phyloP scores from a whole-genome alignment of 2,888 invertebrate genomes.

The Parasteatoda lunata region DNA sequence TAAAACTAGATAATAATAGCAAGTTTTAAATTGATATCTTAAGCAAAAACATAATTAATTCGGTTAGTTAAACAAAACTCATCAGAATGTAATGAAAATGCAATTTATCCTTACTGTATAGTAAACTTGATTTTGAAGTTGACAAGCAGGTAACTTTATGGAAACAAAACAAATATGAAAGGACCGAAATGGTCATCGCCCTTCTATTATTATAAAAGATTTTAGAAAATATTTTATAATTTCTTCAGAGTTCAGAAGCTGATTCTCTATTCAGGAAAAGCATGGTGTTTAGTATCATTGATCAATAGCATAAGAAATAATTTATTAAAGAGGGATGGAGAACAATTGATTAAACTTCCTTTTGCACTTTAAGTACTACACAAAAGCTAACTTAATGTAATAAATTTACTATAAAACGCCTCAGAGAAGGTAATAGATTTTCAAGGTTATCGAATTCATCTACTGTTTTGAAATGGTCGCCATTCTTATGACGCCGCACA shows the following conservation, averaged over 20 bases:
- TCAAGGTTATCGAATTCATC: conserved; percentile 63
- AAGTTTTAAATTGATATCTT: no score
- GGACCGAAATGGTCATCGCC: neutral
- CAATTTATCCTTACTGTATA: neutral
- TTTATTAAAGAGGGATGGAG: neutral
- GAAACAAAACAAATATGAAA: neutral
- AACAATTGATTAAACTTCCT: neutral
- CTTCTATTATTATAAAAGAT: neutral
- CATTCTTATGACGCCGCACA: conserved; percentile 64
- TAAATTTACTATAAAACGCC: conserved; percentile 20
- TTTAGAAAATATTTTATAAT: no score
- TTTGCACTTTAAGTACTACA: conserved; percentile 8
- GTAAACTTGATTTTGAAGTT: neutral
- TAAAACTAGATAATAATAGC: no score
- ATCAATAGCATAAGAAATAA: no score
- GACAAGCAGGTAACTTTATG: neutral
- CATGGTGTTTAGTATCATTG: no score
- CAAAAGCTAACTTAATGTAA: conserved; percentile 40
- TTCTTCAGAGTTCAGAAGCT: no score
- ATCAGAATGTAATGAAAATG: no score
- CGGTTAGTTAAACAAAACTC: no score
- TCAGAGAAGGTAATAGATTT: conserved; percentile 45
- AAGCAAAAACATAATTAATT: no score
- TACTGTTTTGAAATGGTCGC: conserved; percentile 27
- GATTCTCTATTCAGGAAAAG: no score